Evolutionary conservation across 2,113 vertebrate species (phyloP).

Genomic region (Paralichthys olivaceus): DNA sequence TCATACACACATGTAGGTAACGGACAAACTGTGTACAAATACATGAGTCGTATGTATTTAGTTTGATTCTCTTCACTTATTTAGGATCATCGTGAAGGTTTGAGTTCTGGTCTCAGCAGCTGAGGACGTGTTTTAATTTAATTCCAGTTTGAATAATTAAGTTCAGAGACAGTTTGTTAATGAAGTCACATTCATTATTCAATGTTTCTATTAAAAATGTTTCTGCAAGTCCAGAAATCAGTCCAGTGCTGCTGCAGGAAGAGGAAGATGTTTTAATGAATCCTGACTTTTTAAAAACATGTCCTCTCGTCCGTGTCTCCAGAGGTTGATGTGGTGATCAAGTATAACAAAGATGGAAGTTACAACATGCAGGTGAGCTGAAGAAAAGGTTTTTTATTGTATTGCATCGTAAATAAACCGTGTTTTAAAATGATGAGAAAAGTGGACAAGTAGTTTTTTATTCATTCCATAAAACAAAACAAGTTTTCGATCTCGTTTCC

Average conservation of each 20-base stretch:
- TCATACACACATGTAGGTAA: no score
- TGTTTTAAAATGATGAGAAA: no score
- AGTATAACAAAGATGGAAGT: constrained; percentile 88
- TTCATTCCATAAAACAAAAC: neutral
- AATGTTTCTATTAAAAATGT: constrained; percentile 36
- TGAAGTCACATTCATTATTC: constrained; percentile 50
- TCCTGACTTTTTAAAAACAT: neutral
- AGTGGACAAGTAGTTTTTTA: no score
- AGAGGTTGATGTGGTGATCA: constrained; percentile 87
- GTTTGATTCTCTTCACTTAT: no score
- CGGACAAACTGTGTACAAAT: no score
- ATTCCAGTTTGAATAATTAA: constrained; percentile 45
- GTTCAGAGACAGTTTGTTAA: constrained; percentile 12
- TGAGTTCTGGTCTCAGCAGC: neutral
- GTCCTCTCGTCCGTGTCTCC: constrained; percentile 27
- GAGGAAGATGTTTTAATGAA: neutral
- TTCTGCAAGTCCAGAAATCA: constrained; percentile 29
- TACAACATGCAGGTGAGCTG: constrained; percentile 93
- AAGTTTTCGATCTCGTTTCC: neutral
- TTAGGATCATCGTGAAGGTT: no score
- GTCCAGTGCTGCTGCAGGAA: constrained; percentile 4
- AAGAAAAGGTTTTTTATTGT: neutral
- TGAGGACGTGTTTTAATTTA: neutral
- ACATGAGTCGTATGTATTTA: no score
- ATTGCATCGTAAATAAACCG: neutral